Evolutionary conservation across 2,797 vertebrate genomes (phyloP), one percentile per base, ranked within the genome.

Genomic region (Liparis tanakae): DNA sequence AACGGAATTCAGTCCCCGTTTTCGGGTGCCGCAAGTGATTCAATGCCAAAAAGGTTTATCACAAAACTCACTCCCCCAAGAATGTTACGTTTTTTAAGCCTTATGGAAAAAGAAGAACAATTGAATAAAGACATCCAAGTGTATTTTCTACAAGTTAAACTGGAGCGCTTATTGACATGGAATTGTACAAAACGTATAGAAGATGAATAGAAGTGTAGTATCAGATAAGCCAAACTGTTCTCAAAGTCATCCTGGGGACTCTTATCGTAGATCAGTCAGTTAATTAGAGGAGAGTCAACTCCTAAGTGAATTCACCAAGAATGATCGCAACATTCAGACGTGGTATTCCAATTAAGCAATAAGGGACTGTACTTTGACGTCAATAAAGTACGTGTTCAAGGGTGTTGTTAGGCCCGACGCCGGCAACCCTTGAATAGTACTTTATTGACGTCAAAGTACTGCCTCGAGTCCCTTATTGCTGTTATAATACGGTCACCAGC

Each of bases 151-250:
- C 25, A 6, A 61, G 15, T 25, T 4, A 43, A 41, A 44, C 20
- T 15, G 44, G 22, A 30, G 20, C 5, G 39, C 20, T 30, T 5
- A 39, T 57, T 18, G n/a, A 18, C 33, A 58, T 50, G 22, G 17
- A 43, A 53, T 66, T 51, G 17, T 33, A 25, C 9, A 51, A 22
- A 25, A 60, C n/a, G 17, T 20, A 20, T 50, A 50, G 48, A 50
- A 20, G 10, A 8, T 9, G 22, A 22, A 18, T 12, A 10, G 5
- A 37, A 25, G n/a, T 34, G 30, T 1, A 36, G 1, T 60, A 67
- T 59, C 14, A 53, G 56, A 65, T 57, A 4, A 72, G 13, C 46
- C 43, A 18, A 44, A 30, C 36, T 56, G n/a, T 37, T 53, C n/a
- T 46, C 55, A 4, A 70, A 41, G 5, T 51, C 13, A 22, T 66